Evolutionary conservation across 2,113 vertebrate species (phyloP).

Genomic region (Labrus mixtus): DNA sequence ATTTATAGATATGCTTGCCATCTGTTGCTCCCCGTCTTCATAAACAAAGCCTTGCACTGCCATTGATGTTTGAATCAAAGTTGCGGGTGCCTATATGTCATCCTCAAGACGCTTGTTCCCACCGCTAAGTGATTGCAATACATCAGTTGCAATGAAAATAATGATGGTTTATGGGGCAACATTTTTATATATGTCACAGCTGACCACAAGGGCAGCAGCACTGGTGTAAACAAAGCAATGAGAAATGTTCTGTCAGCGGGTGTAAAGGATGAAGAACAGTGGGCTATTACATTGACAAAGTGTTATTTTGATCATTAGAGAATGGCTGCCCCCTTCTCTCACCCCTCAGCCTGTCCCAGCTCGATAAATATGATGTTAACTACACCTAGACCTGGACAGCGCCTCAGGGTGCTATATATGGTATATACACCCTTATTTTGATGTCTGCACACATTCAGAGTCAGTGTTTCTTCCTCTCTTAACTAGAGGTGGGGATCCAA

Average conservation of each 20-base stretch:
- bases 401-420: slow-evolving; percentile 36
- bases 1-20: slow-evolving; percentile 85
- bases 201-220: slow-evolving; percentile 46
- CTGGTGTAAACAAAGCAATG: slow-evolving; percentile 49
- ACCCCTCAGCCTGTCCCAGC: slow-evolving; percentile 52
- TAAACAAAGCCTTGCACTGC: slow-evolving; percentile 57
- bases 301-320: slow-evolving; percentile 71
- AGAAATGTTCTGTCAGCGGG: slow-evolving; percentile 58
- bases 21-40: slow-evolving; percentile 77
- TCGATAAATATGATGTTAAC: slow-evolving; percentile 74
- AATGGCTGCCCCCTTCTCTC: slow-evolving; percentile 49
- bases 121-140: slow-evolving; percentile 42
- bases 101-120: slow-evolving; percentile 5
- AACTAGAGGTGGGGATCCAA: slow-evolving; percentile 33
- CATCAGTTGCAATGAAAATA: slow-evolving; percentile 60
- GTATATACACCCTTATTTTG: slow-evolving; percentile 12
- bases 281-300: slow-evolving; percentile 73
- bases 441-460: slow-evolving; percentile 15
- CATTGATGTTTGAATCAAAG: slow-evolving; percentile 46
- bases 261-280: slow-evolving; percentile 56
- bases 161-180: slow-evolving; percentile 39
- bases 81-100: slow-evolving; percentile 12
- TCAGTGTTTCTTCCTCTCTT: neutral
- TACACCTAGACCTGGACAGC: slow-evolving; percentile 35
- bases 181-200: slow-evolving; percentile 47